Evolutionary conservation across 2,113 vertebrate genomes (phyloP), one percentile per base, ranked within the genome.

Genomic region (Pristiophorus japonicus): DNA sequence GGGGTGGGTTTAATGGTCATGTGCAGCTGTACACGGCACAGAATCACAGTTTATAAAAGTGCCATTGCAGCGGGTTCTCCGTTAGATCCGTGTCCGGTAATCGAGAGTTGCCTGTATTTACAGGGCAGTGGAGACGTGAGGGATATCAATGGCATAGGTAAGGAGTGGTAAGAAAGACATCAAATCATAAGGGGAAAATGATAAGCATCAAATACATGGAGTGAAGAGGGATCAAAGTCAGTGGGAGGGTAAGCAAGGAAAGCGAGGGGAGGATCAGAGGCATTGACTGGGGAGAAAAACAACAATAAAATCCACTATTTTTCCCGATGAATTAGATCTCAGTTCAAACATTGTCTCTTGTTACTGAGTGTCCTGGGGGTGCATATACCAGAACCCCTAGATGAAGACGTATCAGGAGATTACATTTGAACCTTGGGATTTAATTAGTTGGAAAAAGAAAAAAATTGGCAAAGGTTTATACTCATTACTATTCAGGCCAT

Each of bases 321-420:
- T 65, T 92, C 88, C 88, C 59, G 65, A 92, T 63, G 59, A 92
- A 92, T 92, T 62, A 63, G n/a, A 38, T 63, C 6, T 63, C 88
- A 63, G 59, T 92, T 92, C 88, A 92, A 92, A 92, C 59, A n/a
- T 59, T 81, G 75, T 20, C 42, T 81, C 75, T 92, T 92, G 88
- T 63, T 65, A 92, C 59, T 65, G 59, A 63, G 34, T 92, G 62
- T 92, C 88, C n/a, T 92, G 88, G 59, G 34, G 88, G 59, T 63
- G 34, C 88, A 42, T 92, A 63, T 38, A 63, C n/a, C 34, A 92
- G 55, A 91, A 59, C 55, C 30, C 59, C 88, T 92, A 65, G 34
- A 92, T 92, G 88, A 92, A 92, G 88, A 92, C 65, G 59, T 65
- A 92, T 22, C 59, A 92, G n/a, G 59, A 63, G 88, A 92, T 92